Conservation (phyloP, 1,140 invertebrate species). For the Apolygus lucorum region DNA sequence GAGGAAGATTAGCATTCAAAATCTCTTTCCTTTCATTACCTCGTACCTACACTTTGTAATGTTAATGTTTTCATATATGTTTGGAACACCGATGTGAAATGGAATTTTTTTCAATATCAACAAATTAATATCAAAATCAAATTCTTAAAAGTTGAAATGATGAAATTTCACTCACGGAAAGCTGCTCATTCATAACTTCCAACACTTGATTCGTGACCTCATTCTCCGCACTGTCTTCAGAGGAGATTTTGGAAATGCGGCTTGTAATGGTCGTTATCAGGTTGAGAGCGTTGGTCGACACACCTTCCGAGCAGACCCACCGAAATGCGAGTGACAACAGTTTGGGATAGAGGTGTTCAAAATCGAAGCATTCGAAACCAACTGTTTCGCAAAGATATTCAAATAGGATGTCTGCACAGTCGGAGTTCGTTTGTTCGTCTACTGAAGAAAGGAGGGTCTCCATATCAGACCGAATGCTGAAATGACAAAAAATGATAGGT, state of each 20-base stretch:
- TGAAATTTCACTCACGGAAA: not conserved
- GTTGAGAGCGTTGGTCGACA: slow-evolving; percentile 17
- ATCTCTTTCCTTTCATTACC: too few species aligned
- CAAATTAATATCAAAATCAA: too few species aligned
- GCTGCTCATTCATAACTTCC: not conserved
- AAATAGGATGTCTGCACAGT: slow-evolving; percentile 22
- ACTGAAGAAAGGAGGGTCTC: not conserved
- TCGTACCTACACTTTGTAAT: too few species aligned
- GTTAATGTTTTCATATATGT: too few species aligned
- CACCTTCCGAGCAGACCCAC: slow-evolving; percentile 9
- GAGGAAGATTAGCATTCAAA: too few species aligned
- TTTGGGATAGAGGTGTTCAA: slow-evolving; percentile 13
- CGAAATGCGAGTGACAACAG: slow-evolving; percentile 4
- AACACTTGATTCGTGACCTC: not conserved
- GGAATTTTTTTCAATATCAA: too few species aligned
- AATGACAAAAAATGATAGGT: slow-evolving; percentile 17
- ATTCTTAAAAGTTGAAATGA: too few species aligned
- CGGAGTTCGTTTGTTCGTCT: not conserved
- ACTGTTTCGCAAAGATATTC: slow-evolving; percentile 18
- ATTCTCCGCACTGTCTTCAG: not conserved
- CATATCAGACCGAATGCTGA: slow-evolving; percentile 18
- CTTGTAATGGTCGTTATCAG: not conserved
- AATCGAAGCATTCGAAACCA: not conserved
- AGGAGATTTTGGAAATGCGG: not conserved
- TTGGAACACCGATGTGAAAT: too few species aligned